Evolutionary conservation across 23 tunicate species (phyloP).

Genomic region (Halocynthia aurantium): DNA sequence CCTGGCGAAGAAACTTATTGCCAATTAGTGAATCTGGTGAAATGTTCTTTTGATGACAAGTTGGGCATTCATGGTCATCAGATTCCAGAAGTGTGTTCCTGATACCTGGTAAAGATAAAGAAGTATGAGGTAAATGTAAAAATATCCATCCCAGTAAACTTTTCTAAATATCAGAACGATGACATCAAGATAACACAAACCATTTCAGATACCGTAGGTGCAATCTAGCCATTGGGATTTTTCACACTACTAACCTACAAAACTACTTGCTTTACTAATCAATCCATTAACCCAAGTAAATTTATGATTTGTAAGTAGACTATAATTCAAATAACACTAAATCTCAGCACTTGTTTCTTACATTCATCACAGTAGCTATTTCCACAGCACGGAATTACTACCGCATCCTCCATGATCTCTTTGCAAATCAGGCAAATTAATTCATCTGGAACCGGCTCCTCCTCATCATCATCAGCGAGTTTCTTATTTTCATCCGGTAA

Average conservation of each 20-base stretch:
- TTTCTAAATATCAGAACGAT: no score
- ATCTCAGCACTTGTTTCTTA: slow-evolving; percentile 2
- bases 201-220: no score
- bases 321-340: not conserved
- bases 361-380: slow-evolving; percentile 93
- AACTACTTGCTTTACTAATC: no score
- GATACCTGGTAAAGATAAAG: slow-evolving; percentile 44
- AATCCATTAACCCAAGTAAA: no score
- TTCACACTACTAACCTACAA: no score
- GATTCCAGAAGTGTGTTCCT: slow-evolving; percentile 82
- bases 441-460: slow-evolving; percentile 91
- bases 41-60: slow-evolving; percentile 61
- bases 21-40: slow-evolving; percentile 87
- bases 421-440: slow-evolving; percentile 76
- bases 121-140: no score
- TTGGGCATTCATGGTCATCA: slow-evolving; percentile 83
- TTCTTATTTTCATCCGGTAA: slow-evolving; percentile 30
- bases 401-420: slow-evolving; percentile 83
- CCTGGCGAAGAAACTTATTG: slow-evolving; percentile 81
- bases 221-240: no score
- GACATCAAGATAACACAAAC: no score
- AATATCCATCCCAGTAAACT: no score
- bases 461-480: slow-evolving; percentile 60
- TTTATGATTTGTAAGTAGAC: not conserved
- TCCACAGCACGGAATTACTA: slow-evolving; percentile 85